A percentile compares a stretch with the other conserved stretches of the same genome.
phyloP scores from a whole-genome alignment of 2,888 invertebrate species.

The Rhorus exstirpatorius region DNA sequence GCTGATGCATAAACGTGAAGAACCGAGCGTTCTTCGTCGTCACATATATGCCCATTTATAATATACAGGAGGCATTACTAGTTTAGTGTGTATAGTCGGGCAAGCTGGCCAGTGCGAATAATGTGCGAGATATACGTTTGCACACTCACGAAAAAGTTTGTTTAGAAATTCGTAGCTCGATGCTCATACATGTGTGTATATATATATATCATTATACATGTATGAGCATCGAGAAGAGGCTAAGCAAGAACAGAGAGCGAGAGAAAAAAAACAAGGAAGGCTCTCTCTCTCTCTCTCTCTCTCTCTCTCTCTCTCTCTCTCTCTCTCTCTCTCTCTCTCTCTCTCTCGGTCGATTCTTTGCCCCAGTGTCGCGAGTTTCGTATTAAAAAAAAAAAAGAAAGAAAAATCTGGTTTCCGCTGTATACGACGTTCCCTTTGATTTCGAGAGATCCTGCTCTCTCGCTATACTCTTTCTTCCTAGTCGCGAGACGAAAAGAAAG shows the following conservation, averaged over 20 bases:
- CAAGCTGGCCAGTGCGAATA: slow-evolving; percentile 17
- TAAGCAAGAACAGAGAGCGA: slow-evolving; percentile 36
- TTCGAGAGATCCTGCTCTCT: slow-evolving; percentile 54
- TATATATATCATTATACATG: background rate
- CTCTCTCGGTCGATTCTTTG: slow-evolving; percentile 53
- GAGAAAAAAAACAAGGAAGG: slow-evolving; percentile 13
- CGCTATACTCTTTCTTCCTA: slow-evolving; percentile 45
- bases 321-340: background rate
- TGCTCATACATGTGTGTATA: too few species aligned
- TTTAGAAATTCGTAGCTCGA: slow-evolving; percentile 50
- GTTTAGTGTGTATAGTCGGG: slow-evolving; percentile 3
- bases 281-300: slow-evolving; percentile 9
- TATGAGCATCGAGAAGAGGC: slow-evolving; percentile 5
- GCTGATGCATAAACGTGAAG: background rate
- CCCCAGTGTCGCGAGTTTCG: slow-evolving; percentile 39
- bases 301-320: slow-evolving; percentile 7
- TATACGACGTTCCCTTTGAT: slow-evolving; percentile 62
- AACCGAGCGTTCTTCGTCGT: background rate
- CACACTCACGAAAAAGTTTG: slow-evolving; percentile 51
- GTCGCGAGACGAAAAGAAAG: slow-evolving; percentile 48
- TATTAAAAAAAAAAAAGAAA: slow-evolving; percentile 52
- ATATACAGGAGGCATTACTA: background rate
- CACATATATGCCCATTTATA: background rate
- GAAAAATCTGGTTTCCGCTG: slow-evolving; percentile 63
- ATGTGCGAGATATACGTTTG: slow-evolving; percentile 15